A percentile compares a stretch with the other conserved stretches of the same genome.
Conservation (phyloP, 2,797 vertebrate species). For the Peromyscus attwateri region DNA sequence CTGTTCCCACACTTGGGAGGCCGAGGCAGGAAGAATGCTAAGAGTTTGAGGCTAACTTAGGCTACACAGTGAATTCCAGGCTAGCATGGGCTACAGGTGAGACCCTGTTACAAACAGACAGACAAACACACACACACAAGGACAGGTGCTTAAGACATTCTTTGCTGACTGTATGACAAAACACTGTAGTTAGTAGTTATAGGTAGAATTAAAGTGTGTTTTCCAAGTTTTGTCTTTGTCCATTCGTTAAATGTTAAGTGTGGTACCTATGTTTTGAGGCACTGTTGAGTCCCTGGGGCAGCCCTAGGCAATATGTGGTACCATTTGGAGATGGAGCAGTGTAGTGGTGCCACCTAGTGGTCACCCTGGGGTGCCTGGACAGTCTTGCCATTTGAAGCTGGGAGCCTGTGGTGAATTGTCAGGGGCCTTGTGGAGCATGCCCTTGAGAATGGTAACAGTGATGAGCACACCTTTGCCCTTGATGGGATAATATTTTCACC, state of each 20-base stretch:
- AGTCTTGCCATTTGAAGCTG: background rate
- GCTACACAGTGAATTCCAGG: background rate
- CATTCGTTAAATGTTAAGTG: conserved; percentile 6
- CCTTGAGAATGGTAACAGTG: background rate
- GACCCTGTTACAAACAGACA: background rate
- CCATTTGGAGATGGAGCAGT: conserved; percentile 13
- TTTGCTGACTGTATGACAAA: conserved; percentile 21
- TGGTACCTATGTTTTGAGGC: background rate
- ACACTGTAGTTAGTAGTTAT: conserved; percentile 4
- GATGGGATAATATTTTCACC: background rate
- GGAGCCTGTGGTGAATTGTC: background rate
- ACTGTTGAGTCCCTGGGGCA: background rate
- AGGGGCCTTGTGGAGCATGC: background rate
- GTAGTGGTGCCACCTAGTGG: conserved; percentile 73
- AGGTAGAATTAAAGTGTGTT: background rate
- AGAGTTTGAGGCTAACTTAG: background rate
- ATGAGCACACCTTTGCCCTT: background rate
- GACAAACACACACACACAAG: background rate
- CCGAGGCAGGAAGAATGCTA: background rate
- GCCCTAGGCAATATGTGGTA: background rate
- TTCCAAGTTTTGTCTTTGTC: background rate
- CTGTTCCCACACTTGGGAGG: background rate
- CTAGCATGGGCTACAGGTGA: background rate
- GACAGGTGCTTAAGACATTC: background rate
- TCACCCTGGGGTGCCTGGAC: accelerated